These are phyloP conservation scores for Trypoxylon attenuatum DNA, from an alignment of 2,888 invertebrate species.

Conservation along the genomic window DNA sequence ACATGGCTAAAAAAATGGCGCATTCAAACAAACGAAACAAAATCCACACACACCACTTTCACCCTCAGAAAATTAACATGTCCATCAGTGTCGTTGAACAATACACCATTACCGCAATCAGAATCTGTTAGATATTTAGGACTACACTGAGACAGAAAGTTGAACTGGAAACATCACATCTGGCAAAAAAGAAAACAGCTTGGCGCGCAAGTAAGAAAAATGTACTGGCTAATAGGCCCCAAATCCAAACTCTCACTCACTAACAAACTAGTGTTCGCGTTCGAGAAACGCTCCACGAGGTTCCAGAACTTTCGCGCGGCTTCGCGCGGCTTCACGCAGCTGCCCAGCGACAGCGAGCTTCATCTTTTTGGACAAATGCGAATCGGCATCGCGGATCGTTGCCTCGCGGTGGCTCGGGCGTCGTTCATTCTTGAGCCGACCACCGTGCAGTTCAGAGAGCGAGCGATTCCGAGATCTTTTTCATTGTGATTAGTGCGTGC, in stretches of 20 bases:
- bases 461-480: conserved; percentile 13
- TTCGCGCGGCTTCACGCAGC: no score
- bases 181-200: not conserved
- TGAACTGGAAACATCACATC: conserved; percentile 41
- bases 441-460: conserved; percentile 19
- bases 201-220: not conserved
- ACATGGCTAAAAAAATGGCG: conserved; percentile 47
- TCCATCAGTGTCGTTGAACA: conserved; percentile 26
- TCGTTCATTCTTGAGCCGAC: no score
- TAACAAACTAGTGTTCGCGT: no score
- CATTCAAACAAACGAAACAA: conserved; percentile 46
- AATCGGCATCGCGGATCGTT: no score
- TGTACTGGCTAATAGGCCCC: conserved; percentile 34
- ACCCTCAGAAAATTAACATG: conserved; percentile 32
- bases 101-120: conserved; percentile 18
- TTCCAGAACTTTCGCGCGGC: no score
- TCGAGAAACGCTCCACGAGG: no score
- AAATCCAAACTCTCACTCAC: no score
- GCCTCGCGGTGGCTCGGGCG: no score
- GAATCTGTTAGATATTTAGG: no score
- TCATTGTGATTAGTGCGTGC: no score
- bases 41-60: conserved; percentile 52
- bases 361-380: no score
- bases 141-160: conserved; percentile 39
- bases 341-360: no score